Base-by-base conservation (phyloP, 2,113 vertebrate genomes). In the Siniperca knerii region DNA sequence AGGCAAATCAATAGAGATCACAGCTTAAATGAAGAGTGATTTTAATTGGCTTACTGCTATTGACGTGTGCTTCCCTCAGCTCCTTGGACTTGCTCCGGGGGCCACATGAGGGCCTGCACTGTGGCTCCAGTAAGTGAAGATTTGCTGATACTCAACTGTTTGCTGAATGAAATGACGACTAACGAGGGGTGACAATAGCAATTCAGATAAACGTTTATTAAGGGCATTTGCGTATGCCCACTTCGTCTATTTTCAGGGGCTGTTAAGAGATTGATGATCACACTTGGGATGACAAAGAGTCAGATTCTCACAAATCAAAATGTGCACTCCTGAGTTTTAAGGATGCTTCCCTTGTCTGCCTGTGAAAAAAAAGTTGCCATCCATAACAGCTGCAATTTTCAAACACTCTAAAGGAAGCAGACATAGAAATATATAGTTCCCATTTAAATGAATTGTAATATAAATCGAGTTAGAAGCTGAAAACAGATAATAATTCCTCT, bases 11-110 rank as follows among this genome's bases (percentile, higher is more conserved):
- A 95, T 94, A 93, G 90, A 94, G 94, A 95, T 96, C 95, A 95
- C 92, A 95, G 86, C 84, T 87, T 92, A 92, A 95, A 95, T 94
- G 93, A 94, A 95, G 94, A 95, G 89, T 94, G 94, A 95, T 94
- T 96, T 94, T 92, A 94, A 95, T 93, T 93, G 94, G 90, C 93
- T 95, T 91, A 93, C 92, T 82, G 83, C 89, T 95, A 96, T 95
- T 93, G 94, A 95, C 85, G 61, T 69, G 75, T 62, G 77, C 68
- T 81, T 84, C 78, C 90, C 66, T 85, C 80, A 75, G 87, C 81
- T 85, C 55, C 73, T 91, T 82, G 83, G 87, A 92, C 90, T 82
- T 70, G 64, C 87, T 84, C 60, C 1, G 35, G 46, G 69, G 83
- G 81, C 81, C 74, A 62, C 76, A 55, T 0, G 25, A 50, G 81